Conservation (phyloP, 2,888 invertebrate species). For the Callosobruchus maculatus region DNA sequence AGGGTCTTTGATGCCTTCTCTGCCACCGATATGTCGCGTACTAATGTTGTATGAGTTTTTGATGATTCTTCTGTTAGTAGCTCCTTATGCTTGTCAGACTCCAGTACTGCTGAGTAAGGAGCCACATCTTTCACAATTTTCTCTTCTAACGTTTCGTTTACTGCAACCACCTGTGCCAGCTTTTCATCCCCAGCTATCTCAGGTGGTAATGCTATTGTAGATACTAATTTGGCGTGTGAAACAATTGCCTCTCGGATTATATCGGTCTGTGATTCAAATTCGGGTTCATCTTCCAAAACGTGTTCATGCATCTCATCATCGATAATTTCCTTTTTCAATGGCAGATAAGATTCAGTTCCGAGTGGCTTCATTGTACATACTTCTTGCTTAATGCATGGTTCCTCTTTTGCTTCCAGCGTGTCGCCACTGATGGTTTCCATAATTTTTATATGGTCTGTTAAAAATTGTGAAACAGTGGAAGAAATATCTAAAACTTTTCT, state of each 20-base stretch:
- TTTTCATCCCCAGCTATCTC: conserved; percentile 22
- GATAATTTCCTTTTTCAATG: neutral
- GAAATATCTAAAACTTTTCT: neutral
- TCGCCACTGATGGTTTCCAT: conserved; percentile 23
- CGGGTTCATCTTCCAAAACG: neutral
- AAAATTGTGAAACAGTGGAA: conserved; percentile 4
- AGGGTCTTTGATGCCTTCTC: conserved; percentile 21
- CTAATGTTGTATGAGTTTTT: no score
- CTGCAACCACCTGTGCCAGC: conserved; percentile 17
- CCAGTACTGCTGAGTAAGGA: no score
- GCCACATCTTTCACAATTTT: neutral
- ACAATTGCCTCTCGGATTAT: conserved; percentile 36
- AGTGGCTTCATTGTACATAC: neutral
- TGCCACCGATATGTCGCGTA: conserved; percentile 5
- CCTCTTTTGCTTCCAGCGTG: conserved; percentile 22
- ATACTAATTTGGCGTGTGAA: conserved; percentile 37
- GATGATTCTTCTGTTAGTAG: neutral
- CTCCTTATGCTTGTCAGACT: no score
- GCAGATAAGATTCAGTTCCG: neutral
- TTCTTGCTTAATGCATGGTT: conserved; percentile 20
- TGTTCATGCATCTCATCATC: neutral
- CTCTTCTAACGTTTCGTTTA: conserved; percentile 5
- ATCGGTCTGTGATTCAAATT: neutral
- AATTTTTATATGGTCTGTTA: conserved; percentile 20
- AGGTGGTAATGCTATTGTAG: conserved; percentile 36